A percentile compares a stretch with the other conserved stretches of the same genome.
Evolutionary conservation across 2,797 vertebrate genomes (phyloP).

Genomic region (Meda fulgida): DNA sequence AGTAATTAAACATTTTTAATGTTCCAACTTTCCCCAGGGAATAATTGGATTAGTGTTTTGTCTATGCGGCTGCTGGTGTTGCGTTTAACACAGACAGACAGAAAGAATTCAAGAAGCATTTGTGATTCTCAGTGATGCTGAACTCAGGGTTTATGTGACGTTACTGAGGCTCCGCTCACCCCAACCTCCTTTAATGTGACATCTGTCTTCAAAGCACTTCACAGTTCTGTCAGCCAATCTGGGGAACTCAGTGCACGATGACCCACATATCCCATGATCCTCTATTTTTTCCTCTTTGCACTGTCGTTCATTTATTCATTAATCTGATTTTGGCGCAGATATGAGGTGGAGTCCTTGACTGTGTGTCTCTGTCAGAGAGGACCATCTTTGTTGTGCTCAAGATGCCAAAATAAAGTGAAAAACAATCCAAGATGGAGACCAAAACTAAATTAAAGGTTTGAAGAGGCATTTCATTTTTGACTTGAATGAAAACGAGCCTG

Average conservation of each 20-base stretch:
- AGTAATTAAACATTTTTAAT: slow-evolving; percentile 48
- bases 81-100: slow-evolving; percentile 40
- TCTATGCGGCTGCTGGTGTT: slow-evolving; percentile 28
- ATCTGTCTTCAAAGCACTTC: slow-evolving; percentile 78
- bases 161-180: slow-evolving; percentile 47
- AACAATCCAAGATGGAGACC: slow-evolving; percentile 1
- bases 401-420: background rate
- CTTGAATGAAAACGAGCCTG: background rate
- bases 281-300: slow-evolving; percentile 75
- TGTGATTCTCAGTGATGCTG: slow-evolving; percentile 66
- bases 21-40: slow-evolving; percentile 42
- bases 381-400: background rate
- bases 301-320: slow-evolving; percentile 68
- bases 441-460: background rate
- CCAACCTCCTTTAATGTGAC: slow-evolving; percentile 72
- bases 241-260: slow-evolving; percentile 71
- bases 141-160: slow-evolving; percentile 34
- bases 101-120: slow-evolving; percentile 64
- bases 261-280: slow-evolving; percentile 74
- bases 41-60: slow-evolving; percentile 58
- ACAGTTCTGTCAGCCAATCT: slow-evolving; percentile 71
- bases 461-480: background rate
- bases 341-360: slow-evolving; percentile 19
- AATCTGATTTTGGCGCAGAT: slow-evolving; percentile 61
- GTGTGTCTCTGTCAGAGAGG: slow-evolving; percentile 2